Conservation (phyloP, 2,797 vertebrate genomes). For the Spizella passerina region DNA sequence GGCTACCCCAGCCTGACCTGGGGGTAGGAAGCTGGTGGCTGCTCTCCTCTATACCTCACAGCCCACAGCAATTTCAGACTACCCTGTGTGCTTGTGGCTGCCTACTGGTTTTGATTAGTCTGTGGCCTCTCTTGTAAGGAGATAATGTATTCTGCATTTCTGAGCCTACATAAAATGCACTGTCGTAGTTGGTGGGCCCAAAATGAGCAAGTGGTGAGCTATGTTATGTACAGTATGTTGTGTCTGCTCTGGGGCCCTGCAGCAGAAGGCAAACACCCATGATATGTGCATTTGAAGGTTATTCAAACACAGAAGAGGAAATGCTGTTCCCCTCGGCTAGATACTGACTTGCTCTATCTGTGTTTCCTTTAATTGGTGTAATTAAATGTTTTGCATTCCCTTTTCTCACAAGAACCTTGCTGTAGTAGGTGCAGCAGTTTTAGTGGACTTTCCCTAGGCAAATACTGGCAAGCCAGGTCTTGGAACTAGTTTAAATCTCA, state of each 20-base stretch:
- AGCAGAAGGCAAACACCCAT: not conserved
- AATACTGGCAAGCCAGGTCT: not conserved
- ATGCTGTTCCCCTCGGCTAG: not conserved
- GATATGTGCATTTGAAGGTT: not conserved
- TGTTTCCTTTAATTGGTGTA: constrained; percentile 11
- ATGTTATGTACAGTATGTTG: not conserved
- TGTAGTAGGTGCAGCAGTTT: not conserved
- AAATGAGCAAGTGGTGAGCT: not conserved
- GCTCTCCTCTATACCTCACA: not conserved
- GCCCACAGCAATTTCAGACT: rapidly evolving
- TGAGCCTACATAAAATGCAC: not conserved
- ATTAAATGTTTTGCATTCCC: not conserved
- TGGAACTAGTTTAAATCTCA: not conserved
- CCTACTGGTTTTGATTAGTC: constrained; percentile 30
- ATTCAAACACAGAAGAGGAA: constrained; percentile 46
- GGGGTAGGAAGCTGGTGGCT: not conserved
- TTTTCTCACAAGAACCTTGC: not conserved
- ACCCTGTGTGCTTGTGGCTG: not conserved
- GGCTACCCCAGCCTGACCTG: not conserved
- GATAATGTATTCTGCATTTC: not conserved
- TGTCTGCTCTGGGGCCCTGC: not conserved
- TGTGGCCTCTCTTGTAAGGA: not conserved
- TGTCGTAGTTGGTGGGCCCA: not conserved
- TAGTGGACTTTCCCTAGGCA: not conserved
- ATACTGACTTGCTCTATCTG: not conserved